These are phyloP conservation scores for Pandion haliaetus DNA, from an alignment of 2,113 vertebrate genomes.

Conservation along the genomic window DNA sequence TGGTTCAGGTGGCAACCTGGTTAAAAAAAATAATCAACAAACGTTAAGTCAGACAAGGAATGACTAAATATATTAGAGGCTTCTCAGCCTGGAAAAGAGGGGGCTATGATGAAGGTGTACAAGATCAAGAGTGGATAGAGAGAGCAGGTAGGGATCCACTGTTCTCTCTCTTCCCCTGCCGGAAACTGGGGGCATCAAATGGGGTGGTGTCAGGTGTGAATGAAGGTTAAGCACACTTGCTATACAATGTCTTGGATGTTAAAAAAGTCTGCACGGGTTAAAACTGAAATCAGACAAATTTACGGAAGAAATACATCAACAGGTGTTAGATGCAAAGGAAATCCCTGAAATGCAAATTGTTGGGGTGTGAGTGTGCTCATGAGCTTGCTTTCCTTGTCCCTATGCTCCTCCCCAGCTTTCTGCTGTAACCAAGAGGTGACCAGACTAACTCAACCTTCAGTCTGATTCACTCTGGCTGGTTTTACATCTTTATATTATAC, in stretches of 20 bases:
- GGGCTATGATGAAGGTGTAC: not conserved
- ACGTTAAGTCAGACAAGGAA: not conserved
- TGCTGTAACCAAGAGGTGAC: not conserved
- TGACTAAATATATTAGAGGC: not conserved
- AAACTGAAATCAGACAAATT: not conserved
- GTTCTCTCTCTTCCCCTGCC: not conserved
- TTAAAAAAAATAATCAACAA: not conserved
- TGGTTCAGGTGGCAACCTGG: not conserved
- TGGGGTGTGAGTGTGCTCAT: fast-evolving
- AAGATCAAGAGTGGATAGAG: not conserved
- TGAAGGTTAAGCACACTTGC: not conserved
- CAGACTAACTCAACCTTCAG: not conserved
- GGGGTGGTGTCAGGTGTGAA: not conserved
- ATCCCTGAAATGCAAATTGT: not conserved
- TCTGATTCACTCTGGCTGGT: too few relatives aligned
- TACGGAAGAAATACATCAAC: not conserved
- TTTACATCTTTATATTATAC: not conserved
- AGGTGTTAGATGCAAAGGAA: not conserved
- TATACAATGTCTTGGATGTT: not conserved
- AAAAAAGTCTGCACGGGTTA: not conserved
- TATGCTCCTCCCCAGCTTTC: not conserved
- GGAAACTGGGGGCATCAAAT: not conserved
- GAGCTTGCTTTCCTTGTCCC: not conserved
- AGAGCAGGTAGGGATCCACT: not conserved
- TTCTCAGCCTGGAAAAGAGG: not conserved